Conservation (phyloP, 2,113 vertebrate species). For the Petrocephalus microphthalmus region DNA sequence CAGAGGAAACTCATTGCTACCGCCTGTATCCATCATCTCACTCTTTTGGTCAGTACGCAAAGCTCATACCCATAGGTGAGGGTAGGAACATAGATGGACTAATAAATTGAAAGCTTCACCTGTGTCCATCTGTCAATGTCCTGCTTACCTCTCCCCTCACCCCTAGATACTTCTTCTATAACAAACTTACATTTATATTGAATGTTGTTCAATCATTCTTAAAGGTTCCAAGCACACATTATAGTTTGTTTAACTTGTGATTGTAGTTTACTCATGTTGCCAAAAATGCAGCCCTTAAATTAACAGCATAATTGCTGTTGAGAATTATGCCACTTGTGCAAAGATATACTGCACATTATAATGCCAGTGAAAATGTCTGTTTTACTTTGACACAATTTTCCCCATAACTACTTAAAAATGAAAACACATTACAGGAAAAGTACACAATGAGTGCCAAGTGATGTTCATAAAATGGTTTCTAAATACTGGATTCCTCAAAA, state of each 20-base stretch:
- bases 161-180: too few relatives aligned
- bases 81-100: too few relatives aligned
- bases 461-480: neutral
- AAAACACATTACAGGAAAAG: neutral
- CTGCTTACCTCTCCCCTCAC: too few relatives aligned
- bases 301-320: neutral
- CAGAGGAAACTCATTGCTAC: too few relatives aligned
- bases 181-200: neutral
- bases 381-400: neutral
- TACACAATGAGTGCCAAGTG: neutral
- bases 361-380: neutral
- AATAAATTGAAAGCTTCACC: too few relatives aligned
- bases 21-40: too few relatives aligned
- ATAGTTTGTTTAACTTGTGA: neutral
- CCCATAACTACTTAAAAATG: neutral
- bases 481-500: neutral
- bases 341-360: neutral
- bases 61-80: too few relatives aligned
- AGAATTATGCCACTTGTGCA: neutral
- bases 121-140: too few relatives aligned
- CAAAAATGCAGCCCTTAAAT: neutral
- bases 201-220: neutral
- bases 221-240: neutral
- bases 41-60: too few relatives aligned
- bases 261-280: neutral